Evolutionary conservation across 2,888 invertebrate genomes (phyloP), one percentile per base, ranked within the genome.

Genomic region (Sphaerophoria taeniata): DNA sequence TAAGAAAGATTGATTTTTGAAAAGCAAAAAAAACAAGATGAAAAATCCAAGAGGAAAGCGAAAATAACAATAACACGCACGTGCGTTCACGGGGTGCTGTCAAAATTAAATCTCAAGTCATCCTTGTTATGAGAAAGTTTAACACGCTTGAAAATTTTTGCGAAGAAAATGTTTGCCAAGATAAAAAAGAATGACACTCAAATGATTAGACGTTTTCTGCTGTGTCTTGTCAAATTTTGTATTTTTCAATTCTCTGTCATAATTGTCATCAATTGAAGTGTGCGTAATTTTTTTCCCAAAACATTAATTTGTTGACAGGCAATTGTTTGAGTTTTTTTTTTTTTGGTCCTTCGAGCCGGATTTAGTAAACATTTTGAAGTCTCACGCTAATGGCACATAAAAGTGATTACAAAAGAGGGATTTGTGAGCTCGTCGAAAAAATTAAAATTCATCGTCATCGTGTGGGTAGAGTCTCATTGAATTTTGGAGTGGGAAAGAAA

Each of bases 1-100:
- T 85, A 73, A 85, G 61, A 81, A 43, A 51, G 72, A 73, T 56
- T 73, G 63, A 85, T 85, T 73, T 81, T 85, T 71, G 60, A 84
- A 81, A 81, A 43, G 12, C 4, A 43, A 5, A 43, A 43, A 43
- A 43, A 43, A 43, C 9, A 9, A 43, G 70, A 70, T 24, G 24
- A 24, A 24, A 24, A 24, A 24, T 24, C 24, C 24, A 24, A 24
- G 24, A 24, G 24, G 24, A 71, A 53, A 55, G 49, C 36, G 67
- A 63, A 55, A 12, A 75, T 34, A 31, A 31, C 51, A 24, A 4
- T 24, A 34, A 39, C 47, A 58, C 43, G 56, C 71, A 49, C 43
- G 63, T 78, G 51, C 34, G 33, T 24, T 60, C 24, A 4, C 31
- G 16, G 24, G 9, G 51, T 49, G 65, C n/a, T 53, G 24, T 31